phyloP scores from a whole-genome alignment of 1,140 invertebrate genomes.

The Drosophila kikkawai region DNA sequence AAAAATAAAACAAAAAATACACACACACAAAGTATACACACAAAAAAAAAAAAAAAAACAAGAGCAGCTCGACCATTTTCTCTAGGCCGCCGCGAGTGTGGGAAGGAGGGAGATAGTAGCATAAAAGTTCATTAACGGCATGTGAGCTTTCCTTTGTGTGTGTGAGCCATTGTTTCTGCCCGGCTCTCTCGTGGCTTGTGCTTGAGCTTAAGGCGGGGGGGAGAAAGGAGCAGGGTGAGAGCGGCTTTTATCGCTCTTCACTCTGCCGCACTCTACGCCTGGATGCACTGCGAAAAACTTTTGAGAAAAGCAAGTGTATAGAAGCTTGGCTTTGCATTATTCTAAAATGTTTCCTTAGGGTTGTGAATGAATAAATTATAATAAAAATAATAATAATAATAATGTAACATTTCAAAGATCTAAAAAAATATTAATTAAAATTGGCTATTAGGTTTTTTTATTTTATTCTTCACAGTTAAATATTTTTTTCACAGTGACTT shows the following conservation, averaged over 20 bases:
- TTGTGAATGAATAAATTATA: not conserved
- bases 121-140: constrained; percentile 76
- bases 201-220: not conserved
- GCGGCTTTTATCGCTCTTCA: constrained; percentile 32
- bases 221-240: constrained; percentile 3
- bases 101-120: constrained; percentile 35
- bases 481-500: constrained; percentile 13
- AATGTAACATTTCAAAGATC: too few relatives aligned
- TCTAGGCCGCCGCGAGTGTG: constrained; percentile 19
- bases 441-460: too few relatives aligned
- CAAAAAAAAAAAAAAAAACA: constrained; percentile 58
- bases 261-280: not conserved
- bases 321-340: not conserved
- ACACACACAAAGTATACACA: constrained; percentile 17
- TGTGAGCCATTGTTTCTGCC: constrained; percentile 45
- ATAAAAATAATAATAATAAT: too few relatives aligned
- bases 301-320: not conserved
- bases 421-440: too few relatives aligned
- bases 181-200: constrained; percentile 33
- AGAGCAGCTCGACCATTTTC: constrained; percentile 35
- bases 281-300: constrained; percentile 3
- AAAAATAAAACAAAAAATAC: constrained; percentile 9
- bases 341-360: not conserved
- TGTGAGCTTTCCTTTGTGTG: constrained; percentile 49
- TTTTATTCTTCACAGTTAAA: not conserved